These are phyloP conservation scores for Archips crataeganus DNA, from an alignment of 2,888 invertebrate species.

Conservation along the genomic window DNA sequence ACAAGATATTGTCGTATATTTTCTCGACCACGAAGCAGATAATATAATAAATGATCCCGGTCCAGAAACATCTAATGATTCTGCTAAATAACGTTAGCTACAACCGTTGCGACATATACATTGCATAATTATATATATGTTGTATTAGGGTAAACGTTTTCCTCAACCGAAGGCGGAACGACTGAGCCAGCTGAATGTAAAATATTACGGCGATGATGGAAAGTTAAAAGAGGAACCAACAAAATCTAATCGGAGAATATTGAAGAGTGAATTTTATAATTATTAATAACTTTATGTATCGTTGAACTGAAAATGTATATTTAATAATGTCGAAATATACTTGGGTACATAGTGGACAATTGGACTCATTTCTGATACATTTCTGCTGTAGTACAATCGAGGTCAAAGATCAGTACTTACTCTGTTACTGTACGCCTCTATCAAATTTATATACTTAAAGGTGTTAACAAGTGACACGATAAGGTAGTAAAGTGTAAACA, in stretches of 20 bases:
- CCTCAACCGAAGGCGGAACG: neutral
- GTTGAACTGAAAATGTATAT: too few relatives aligned
- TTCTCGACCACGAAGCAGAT: conserved; percentile 9
- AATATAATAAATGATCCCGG: conserved; percentile 6
- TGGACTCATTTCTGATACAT: too few relatives aligned
- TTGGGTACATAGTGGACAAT: too few relatives aligned
- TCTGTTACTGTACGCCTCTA: too few relatives aligned
- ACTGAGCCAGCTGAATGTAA: neutral
- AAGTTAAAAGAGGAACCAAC: conserved; percentile 2
- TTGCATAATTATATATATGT: neutral
- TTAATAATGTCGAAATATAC: too few relatives aligned
- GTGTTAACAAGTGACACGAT: too few relatives aligned
- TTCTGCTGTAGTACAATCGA: too few relatives aligned
- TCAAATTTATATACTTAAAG: too few relatives aligned
- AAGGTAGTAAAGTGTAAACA: too few relatives aligned
- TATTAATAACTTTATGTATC: too few relatives aligned
- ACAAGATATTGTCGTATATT: neutral
- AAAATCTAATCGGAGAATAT: neutral
- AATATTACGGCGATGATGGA: neutral
- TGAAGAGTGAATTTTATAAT: too few relatives aligned
- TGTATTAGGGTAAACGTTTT: conserved; percentile 11
- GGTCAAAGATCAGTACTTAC: too few relatives aligned
- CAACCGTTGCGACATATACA: neutral
- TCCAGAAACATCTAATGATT: conserved; percentile 23
- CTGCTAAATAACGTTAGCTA: conserved; percentile 10